Evolutionary conservation across 2,888 invertebrate genomes (phyloP), one percentile per base, ranked within the genome.

Genomic region (Thelaira solivaga): DNA sequence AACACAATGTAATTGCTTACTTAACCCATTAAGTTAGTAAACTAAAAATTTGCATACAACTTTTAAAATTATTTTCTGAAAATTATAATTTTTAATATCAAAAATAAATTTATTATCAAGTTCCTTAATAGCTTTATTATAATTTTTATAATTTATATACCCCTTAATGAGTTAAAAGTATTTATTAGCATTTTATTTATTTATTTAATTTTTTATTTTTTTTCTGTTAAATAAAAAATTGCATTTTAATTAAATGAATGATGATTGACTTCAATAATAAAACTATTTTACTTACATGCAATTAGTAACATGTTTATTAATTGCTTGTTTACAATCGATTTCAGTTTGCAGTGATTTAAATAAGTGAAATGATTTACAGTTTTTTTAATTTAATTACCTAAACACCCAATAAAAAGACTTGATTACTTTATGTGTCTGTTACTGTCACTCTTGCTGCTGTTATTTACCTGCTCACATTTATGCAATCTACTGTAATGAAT

Each of bases 241-340:
- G 36, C 67, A 68, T 67, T 72, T 62, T 57, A 57, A 49, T 72
- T 49, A 68, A 68, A 43, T 62, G 57, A 57, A 41, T 73, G 55
- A 72, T 77, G 55, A 72, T 77, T 68, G 49, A 57, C 26, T 76
- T 39, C 29, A 73, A 41, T 73, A 39, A n/a, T 26, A 69, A 73
- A 62, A 59, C 55, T 49, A 18, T 73, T n/a, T 65, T 65, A 65
- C 64, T 57, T 49, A 57, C 64, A 57, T 73, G 61, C 57, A 73
- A 73, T 73, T 65, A 73, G 31, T 65, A 57, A 65, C 41, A 41
- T 73, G 64, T 65, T 65, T 49, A 57, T 65, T 73, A 65, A 73
- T 73, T 65, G 47, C 41, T 18, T 65, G 55, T 13, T 65, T 49
- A 24, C 57, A 49, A 39, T 22, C 16, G 55, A 2, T 13, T 13